Evolutionary conservation across 2,888 invertebrate species (phyloP), one percentile per base, ranked within the genome.

Genomic region (Apotomis capreana): DNA sequence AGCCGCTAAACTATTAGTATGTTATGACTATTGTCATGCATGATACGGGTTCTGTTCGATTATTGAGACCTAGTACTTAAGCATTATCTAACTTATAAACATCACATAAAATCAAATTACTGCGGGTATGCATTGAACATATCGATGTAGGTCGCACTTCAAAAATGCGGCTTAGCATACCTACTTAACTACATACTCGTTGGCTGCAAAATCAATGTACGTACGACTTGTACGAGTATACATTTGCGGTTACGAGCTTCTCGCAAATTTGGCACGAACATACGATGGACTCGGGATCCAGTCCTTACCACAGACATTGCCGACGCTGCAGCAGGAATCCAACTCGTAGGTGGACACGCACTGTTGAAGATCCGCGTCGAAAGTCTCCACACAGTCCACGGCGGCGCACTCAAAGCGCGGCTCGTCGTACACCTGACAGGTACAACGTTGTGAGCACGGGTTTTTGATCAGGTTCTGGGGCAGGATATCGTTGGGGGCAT

Each of bases 371-470:
- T 92, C 91, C 0, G 77, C 76, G 75, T 89, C 84, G 82, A 89
- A 89, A 36, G 77, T 81, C 75, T 91, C 87, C 13, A 90, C 88
- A 76, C 92, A 93, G 83, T 93, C 92, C 0, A 92, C 89, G 0
- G 87, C 88, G 0, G 92, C 92, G 80, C 92, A 93, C 71, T 86
- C 86, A 82, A 92, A 90, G 67, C 76, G 78, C 0, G 91, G 87
- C 62, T 79, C 83, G 0, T 80, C 81, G 8, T 77, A 74, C 4
- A 87, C 78, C 49, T 74, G 78, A 79, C 92, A 93, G n/a, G 80
- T 82, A 79, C 92, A 93, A 2, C 85, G 89, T 75, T 86, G 83
- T 1, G 91, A 89, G 75, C 92, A 93, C 0, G 91, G 88, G 76
- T 91, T 89, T 73, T 79, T 81, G 77, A 92, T 83, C 62, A 83